phyloP scores from a whole-genome alignment of 35 echinoderm and acorn worm species.

The Apostichopus japonicus region DNA sequence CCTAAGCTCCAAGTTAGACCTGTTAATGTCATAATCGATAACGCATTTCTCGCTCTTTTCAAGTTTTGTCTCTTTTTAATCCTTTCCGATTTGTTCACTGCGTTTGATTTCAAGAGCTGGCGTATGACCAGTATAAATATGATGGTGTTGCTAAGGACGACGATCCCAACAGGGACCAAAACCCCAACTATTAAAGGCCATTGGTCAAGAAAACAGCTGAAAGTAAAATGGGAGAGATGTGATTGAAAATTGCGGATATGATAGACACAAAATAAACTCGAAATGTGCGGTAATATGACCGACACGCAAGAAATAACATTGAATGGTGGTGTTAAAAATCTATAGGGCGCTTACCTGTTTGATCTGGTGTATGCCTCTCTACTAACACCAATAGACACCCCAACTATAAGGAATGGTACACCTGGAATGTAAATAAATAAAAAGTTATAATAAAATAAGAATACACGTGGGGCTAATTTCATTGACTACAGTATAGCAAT shows the following conservation, averaged over 20 bases:
- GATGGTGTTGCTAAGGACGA: constrained; percentile 24
- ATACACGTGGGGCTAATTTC: no score
- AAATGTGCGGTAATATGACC: background rate
- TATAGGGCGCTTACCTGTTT: background rate
- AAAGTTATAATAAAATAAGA: no score
- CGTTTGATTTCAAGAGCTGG: background rate
- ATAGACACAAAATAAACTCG: background rate
- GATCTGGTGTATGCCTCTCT: constrained; percentile 23
- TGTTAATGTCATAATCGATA: constrained; percentile 35
- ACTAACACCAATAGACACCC: background rate
- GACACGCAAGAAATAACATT: no score
- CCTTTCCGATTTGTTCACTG: background rate
- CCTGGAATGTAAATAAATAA: background rate
- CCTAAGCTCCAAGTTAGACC: constrained; percentile 39
- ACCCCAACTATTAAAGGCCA: constrained; percentile 42
- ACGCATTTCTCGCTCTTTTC: constrained; percentile 36
- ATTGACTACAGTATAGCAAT: no score
- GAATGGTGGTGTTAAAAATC: no score
- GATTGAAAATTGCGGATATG: background rate
- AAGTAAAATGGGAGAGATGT: background rate
- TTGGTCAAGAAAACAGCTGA: constrained; percentile 44
- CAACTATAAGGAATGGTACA: constrained; percentile 12
- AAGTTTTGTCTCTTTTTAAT: constrained; percentile 32
- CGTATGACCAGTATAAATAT: constrained; percentile 52
- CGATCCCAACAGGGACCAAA: background rate